Conservation (phyloP, 2,797 vertebrate genomes). For the Melanogrammus aeglefinus region DNA sequence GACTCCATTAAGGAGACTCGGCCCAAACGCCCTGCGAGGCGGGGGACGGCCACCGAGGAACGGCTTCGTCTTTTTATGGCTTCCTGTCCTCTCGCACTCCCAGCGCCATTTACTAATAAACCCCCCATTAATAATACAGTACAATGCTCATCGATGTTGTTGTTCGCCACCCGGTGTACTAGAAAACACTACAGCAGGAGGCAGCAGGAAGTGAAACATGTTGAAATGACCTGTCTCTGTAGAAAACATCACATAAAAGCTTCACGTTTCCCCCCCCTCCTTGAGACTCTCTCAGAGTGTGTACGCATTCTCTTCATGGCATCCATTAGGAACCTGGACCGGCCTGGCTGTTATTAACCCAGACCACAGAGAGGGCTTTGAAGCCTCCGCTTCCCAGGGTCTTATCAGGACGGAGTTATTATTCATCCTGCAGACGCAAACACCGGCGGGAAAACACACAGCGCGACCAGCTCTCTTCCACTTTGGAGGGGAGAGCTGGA, state of each 20-base stretch:
- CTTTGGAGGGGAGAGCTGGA: constrained; percentile 8
- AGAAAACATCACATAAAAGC: neutral
- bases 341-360: neutral
- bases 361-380: neutral
- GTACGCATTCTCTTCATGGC: neutral
- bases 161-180: neutral
- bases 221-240: neutral
- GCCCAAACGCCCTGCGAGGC: neutral
- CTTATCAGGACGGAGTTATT: constrained; percentile 28
- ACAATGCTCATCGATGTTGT: neutral
- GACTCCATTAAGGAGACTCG: neutral
- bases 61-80: neutral
- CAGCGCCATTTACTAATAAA: neutral
- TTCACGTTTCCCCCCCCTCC: neutral
- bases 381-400: constrained; percentile 1
- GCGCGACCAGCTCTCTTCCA: neutral
- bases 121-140: neutral
- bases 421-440: constrained; percentile 24
- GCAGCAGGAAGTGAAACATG: neutral
- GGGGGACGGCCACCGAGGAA: neutral
- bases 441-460: constrained; percentile 24
- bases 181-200: neutral
- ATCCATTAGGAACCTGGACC: neutral
- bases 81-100: constrained; percentile 6
- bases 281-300: neutral